phyloP scores from a whole-genome alignment of 2,113 vertebrate genomes.

The Peromyscus leucopus region DNA sequence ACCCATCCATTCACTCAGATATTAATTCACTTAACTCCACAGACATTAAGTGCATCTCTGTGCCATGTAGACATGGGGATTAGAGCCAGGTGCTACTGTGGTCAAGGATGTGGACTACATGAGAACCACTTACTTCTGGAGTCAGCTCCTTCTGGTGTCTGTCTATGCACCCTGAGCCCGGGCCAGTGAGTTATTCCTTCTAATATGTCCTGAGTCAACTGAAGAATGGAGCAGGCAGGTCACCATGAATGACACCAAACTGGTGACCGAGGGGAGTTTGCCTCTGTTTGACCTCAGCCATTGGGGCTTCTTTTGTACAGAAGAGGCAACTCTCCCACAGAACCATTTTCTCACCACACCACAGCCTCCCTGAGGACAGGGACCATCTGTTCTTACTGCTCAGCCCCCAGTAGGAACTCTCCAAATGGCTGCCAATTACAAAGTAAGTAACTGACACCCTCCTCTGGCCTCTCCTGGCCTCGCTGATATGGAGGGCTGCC shows the following conservation, averaged over 20 bases:
- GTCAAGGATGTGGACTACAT: background rate
- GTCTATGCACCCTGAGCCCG: background rate
- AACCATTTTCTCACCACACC: background rate
- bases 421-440: background rate
- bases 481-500: no score
- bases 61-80: background rate
- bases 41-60: background rate
- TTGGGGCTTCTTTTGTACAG: background rate
- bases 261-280: background rate
- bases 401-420: background rate
- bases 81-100: background rate
- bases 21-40: background rate
- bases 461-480: background rate
- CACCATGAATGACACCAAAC: background rate
- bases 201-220: background rate
- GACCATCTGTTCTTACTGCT: background rate
- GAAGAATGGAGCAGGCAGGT: background rate
- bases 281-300: background rate
- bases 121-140: background rate
- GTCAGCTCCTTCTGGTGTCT: background rate
- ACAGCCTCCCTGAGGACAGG: background rate
- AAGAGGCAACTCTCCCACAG: background rate
- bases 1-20: background rate
- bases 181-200: background rate
- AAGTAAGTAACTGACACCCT: rapidly evolving